Base-by-base conservation (phyloP, 2,888 invertebrate genomes). In the Unio delphinus region DNA sequence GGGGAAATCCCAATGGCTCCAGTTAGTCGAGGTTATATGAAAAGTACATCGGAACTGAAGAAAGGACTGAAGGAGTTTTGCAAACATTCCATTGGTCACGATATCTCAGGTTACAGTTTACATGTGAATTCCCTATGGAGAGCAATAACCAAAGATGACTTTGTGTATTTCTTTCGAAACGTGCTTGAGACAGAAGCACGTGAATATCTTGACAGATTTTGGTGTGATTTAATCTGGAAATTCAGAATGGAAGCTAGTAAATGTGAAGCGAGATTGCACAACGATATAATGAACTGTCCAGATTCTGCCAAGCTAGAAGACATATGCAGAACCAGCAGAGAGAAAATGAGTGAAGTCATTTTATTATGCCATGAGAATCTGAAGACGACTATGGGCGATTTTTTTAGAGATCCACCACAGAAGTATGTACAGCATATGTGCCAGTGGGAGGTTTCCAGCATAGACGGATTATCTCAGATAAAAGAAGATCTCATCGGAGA, bases 1-100 rank as follows among this genome's bases (percentile, higher is more conserved):
- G 71, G 71, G 5, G 63, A 60, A 62, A 64, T 65, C 18, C 71
- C 65, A 34, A 70, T 70, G 70, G 60, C 67, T 4, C 67, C 67
- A 23, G 55, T 55, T 18, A 70, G 26, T 67, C 59, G 45, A 23
- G 58, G 55, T 20, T 70, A 70, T 8, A 64, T 64, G 23, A 54
- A n/a, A n/a, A 34, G 20, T 54, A 61, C 56, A 15, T n/a, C 23
- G 4, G 5, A 59, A 7, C 26, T 67, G 4, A 55, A 30, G n/a
- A 45, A 64, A 1, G 5, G 26, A 28, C 20, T 66, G 4, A 23
- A 63, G 4, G 20, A 26, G 23, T n/a, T 23, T n/a, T 18, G 45
- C 18, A 45, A 18, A 3, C 7, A 4, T 30, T 45, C 8, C 11
- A 45, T 2, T 23, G 20, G 23, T 18, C 61, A 55, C 26, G 17